A percentile compares a stretch with the other conserved stretches of the same genome.
Conservation (phyloP, 2,888 invertebrate species). For the Erynnis tages region DNA sequence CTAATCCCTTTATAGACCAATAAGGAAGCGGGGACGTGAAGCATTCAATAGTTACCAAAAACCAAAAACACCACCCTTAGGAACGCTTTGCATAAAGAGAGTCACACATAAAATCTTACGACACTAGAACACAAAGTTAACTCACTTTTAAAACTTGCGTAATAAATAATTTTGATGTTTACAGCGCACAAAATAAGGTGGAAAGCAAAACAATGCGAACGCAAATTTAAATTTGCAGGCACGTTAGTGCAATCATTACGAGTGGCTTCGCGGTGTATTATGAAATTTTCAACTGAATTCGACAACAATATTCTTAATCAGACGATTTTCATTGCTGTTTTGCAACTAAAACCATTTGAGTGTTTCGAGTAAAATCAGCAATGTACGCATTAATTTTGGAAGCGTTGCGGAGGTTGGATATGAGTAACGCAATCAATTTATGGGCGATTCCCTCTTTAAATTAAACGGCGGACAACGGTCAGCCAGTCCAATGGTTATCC, state of each 20-base stretch:
- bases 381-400: conserved; percentile 19
- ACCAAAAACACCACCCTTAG: conserved; percentile 72
- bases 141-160: neutral
- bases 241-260: conserved; percentile 43
- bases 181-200: neutral
- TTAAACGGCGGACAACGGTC: conserved; percentile 79
- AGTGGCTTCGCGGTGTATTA: conserved; percentile 16
- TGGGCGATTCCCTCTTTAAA: conserved; percentile 62
- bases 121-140: conserved; percentile 50
- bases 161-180: neutral
- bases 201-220: neutral
- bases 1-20: conserved; percentile 48
- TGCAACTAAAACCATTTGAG: neutral
- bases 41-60: conserved; percentile 71
- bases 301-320: neutral
- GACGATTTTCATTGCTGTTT: conserved; percentile 30
- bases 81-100: conserved; percentile 75
- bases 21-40: conserved; percentile 52
- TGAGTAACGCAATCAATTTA: conserved; percentile 69
- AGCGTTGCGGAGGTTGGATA: conserved; percentile 27
- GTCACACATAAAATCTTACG: conserved; percentile 77
- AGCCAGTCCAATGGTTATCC: conserved; percentile 68
- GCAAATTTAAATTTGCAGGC: conserved; percentile 38
- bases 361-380: conserved; percentile 24
- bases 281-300: neutral